These are phyloP conservation scores for Triplophysa tibetana DNA, from an alignment of 2,113 vertebrate genomes.

Conservation along the genomic window DNA sequence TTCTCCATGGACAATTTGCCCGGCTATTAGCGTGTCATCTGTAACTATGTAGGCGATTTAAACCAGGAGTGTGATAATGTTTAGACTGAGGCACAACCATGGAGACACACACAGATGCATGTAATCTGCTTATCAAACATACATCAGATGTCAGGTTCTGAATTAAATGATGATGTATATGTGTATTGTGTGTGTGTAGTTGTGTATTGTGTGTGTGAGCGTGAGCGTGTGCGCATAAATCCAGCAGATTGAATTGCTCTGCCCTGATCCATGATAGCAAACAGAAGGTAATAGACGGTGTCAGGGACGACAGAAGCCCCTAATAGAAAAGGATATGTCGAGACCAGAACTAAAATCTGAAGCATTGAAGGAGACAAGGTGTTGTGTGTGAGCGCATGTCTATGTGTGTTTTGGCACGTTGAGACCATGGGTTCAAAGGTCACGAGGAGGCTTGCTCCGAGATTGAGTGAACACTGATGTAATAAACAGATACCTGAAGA, in stretches of 20 bases:
- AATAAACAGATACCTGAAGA: neutral
- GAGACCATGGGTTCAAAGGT: neutral
- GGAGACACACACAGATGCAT: neutral
- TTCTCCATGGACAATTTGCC: conserved; percentile 69
- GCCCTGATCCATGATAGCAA: neutral
- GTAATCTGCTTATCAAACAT: neutral
- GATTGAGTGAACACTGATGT: neutral
- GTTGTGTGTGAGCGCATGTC: neutral
- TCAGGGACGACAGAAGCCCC: neutral
- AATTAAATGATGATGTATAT: neutral
- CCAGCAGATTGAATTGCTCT: neutral
- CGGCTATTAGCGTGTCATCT: conserved; percentile 62
- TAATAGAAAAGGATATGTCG: conserved; percentile 5
- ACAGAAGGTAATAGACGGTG: neutral
- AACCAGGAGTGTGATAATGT: conserved; percentile 37
- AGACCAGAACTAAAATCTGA: neutral
- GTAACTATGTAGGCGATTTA: conserved; percentile 65
- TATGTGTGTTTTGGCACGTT: neutral
- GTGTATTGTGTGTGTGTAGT: no score
- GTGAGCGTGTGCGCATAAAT: no score
- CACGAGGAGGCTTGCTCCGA: neutral
- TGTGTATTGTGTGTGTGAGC: no score
- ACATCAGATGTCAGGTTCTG: neutral
- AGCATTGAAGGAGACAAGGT: neutral
- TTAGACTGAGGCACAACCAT: neutral